Conservation (phyloP, 2,888 invertebrate genomes). For the Ennomos erosarius region DNA sequence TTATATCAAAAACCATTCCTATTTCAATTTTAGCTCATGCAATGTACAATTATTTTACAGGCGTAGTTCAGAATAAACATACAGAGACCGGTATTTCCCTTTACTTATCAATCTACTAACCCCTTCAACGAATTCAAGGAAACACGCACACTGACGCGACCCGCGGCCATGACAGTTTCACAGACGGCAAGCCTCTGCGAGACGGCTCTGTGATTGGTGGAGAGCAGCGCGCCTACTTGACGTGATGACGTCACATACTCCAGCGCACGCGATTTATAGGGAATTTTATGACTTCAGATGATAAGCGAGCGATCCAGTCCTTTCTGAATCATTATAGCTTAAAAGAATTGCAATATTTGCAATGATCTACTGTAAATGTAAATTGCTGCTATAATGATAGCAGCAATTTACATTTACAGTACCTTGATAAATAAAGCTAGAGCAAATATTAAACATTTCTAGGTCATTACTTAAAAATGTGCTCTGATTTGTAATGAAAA, state of each 20-base stretch:
- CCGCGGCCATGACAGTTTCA: constrained; percentile 64
- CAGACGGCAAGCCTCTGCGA: constrained; percentile 68
- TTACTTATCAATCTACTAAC: constrained; percentile 30
- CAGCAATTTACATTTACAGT: too few species aligned
- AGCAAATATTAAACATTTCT: too few species aligned
- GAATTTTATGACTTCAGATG: constrained; percentile 44
- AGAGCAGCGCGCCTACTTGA: constrained; percentile 62
- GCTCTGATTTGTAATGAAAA: too few species aligned
- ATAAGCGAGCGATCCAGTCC: constrained; percentile 52
- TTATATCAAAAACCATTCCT: too few species aligned
- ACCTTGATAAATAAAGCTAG: too few species aligned
- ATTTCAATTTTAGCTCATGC: too few species aligned
- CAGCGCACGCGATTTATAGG: constrained; percentile 60
- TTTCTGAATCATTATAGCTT: too few species aligned
- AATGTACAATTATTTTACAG: background rate
- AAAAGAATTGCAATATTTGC: too few species aligned
- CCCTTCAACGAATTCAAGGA: constrained; percentile 41
- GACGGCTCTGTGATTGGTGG: constrained; percentile 61
- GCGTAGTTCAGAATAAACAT: background rate
- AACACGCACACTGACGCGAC: constrained; percentile 42
- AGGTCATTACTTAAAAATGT: too few species aligned
- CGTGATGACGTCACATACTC: constrained; percentile 64
- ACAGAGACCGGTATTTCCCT: constrained; percentile 6
- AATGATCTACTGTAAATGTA: too few species aligned
- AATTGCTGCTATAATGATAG: too few species aligned